Percentiles rank a stretch among this genome's conserved stretches.
These are phyloP conservation scores for Alfaro cultratus DNA, from an alignment of 2,797 vertebrate species.

Conservation along the genomic window DNA sequence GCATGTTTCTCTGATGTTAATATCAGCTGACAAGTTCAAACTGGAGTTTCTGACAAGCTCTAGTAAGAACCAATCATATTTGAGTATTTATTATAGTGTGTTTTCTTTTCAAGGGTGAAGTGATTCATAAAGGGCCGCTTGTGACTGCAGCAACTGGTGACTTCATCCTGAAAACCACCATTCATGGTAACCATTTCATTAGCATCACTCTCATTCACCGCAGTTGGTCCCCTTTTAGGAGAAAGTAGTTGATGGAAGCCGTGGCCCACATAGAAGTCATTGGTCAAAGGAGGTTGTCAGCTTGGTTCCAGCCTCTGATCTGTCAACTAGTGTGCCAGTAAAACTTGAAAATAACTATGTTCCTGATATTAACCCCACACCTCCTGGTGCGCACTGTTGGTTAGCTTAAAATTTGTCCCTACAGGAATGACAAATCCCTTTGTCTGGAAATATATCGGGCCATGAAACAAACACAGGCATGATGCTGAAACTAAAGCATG, in stretches of 20 bases:
- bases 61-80: not conserved
- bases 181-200: slow-evolving; percentile 69
- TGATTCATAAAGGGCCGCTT: slow-evolving; percentile 75
- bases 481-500: not conserved
- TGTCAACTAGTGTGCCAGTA: not conserved
- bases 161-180: slow-evolving; percentile 72
- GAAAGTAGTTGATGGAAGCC: not conserved
- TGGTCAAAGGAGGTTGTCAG: not conserved
- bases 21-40: not conserved
- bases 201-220: not conserved
- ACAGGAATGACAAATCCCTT: not conserved
- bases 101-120: slow-evolving; percentile 66
- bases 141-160: slow-evolving; percentile 47
- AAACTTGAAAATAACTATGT: not conserved
- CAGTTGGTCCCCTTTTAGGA: not conserved
- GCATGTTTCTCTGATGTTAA: not conserved
- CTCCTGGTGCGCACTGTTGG: not conserved
- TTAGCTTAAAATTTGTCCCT: not conserved
- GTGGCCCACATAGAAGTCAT: not conserved
- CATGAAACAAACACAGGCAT: not conserved
- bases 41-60: not conserved
- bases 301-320: not conserved
- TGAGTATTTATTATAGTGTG: slow-evolving; percentile 8
- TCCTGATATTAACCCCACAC: not conserved
- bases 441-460: not conserved